phyloP scores from a whole-genome alignment of 2,113 vertebrate species.

The Balaenoptera acutorostrata region DNA sequence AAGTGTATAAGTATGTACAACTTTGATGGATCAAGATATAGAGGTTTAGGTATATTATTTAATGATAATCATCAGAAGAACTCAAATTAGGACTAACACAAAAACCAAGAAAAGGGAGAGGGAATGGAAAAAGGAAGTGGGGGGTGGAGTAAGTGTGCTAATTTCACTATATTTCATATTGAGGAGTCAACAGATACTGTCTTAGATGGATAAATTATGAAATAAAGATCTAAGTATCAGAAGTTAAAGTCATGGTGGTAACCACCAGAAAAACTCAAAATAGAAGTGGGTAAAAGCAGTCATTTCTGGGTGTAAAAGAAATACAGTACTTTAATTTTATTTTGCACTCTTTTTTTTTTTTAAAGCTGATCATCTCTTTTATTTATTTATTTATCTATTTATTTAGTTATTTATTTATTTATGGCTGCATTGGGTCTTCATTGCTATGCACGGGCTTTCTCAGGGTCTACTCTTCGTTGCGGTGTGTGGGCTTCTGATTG shows the following conservation, averaged over 20 bases:
- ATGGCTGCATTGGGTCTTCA: too few species aligned
- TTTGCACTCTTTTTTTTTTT: too few species aligned
- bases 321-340: background rate
- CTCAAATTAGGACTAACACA: background rate
- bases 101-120: background rate
- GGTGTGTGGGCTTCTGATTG: too few species aligned
- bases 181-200: background rate
- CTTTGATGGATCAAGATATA: background rate
- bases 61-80: slow-evolving; percentile 1
- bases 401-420: too few species aligned
- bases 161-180: background rate
- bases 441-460: too few species aligned
- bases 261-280: background rate
- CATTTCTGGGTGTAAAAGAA: background rate
- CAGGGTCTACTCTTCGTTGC: too few species aligned
- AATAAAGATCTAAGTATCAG: background rate
- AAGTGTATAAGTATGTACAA: background rate
- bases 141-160: background rate
- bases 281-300: background rate
- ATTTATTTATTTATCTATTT: too few species aligned
- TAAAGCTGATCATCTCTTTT: too few species aligned
- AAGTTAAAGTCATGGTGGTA: background rate
- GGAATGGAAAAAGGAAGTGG: background rate
- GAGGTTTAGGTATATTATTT: background rate
- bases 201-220: background rate